Percentiles rank a stretch among this genome's conserved stretches.
Evolutionary conservation across 2,797 vertebrate species (phyloP).

Genomic region (Sebastes goodei): DNA sequence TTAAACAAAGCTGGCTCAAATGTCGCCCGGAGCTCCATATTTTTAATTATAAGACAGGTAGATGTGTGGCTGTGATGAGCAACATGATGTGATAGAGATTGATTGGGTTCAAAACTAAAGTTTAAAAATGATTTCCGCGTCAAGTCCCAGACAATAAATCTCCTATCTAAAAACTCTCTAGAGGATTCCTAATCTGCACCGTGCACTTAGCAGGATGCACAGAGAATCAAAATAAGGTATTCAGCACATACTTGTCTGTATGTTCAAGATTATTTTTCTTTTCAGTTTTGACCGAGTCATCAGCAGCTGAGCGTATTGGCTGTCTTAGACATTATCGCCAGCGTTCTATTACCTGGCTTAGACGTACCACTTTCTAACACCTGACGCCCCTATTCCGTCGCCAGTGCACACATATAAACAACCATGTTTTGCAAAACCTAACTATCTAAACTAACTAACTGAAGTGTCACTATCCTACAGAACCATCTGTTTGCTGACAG

Average conservation of each 20-base stretch:
- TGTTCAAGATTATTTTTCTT: neutral
- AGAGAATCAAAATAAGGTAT: neutral
- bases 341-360: neutral
- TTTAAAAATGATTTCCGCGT: neutral
- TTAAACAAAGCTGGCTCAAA: neutral
- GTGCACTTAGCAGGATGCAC: neutral
- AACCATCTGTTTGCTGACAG: slow-evolving; percentile 26
- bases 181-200: neutral
- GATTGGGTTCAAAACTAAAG: neutral
- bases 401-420: slow-evolving; percentile 5
- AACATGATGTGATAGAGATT: neutral
- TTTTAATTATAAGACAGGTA: neutral
- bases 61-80: neutral
- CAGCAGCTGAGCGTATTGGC: neutral
- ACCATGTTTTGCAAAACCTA: slow-evolving; percentile 33
- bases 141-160: neutral
- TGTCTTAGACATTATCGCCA: neutral
- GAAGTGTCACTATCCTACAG: slow-evolving; percentile 8
- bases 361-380: no score
- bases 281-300: neutral
- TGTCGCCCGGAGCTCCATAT: neutral
- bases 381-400: neutral
- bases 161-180: neutral
- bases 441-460: no score
- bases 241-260: neutral